phyloP scores from a whole-genome alignment of 2,888 invertebrate genomes.

The Hypolimnas misippus region DNA sequence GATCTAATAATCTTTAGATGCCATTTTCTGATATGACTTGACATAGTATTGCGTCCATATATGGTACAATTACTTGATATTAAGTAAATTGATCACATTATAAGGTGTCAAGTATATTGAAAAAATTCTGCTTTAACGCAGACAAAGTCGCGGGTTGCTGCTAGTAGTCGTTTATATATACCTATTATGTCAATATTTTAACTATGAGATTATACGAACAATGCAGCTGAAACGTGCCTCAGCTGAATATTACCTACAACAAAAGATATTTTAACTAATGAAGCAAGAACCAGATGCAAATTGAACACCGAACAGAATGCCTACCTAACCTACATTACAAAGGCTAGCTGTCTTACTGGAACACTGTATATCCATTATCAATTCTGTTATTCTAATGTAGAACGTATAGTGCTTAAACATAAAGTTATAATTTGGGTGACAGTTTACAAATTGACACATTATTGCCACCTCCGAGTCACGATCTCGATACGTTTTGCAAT shows the following conservation, averaged over 20 bases:
- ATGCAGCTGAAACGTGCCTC: not conserved
- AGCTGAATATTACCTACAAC: not conserved
- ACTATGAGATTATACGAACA: not conserved
- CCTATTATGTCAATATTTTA: too few relatives aligned
- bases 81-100: too few relatives aligned
- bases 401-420: conserved; percentile 1
- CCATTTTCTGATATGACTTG: too few relatives aligned
- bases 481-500: conserved; percentile 33
- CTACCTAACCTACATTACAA: conserved; percentile 37
- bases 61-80: too few relatives aligned
- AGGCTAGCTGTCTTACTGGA: conserved; percentile 25
- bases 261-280: conserved; percentile 5
- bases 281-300: conserved; percentile 26
- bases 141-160: too few relatives aligned
- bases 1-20: too few relatives aligned
- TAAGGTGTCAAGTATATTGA: too few relatives aligned
- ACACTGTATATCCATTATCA: conserved; percentile 10
- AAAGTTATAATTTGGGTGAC: conserved; percentile 11
- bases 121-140: too few relatives aligned
- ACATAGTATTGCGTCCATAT: too few relatives aligned
- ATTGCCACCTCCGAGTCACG: conserved; percentile 32
- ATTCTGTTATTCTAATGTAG: conserved; percentile 19
- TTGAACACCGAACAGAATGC: conserved; percentile 24
- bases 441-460: conserved; percentile 14
- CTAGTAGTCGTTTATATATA: too few relatives aligned